phyloP scores from a whole-genome alignment of 2,113 vertebrate genomes.

The Procavia capensis region DNA sequence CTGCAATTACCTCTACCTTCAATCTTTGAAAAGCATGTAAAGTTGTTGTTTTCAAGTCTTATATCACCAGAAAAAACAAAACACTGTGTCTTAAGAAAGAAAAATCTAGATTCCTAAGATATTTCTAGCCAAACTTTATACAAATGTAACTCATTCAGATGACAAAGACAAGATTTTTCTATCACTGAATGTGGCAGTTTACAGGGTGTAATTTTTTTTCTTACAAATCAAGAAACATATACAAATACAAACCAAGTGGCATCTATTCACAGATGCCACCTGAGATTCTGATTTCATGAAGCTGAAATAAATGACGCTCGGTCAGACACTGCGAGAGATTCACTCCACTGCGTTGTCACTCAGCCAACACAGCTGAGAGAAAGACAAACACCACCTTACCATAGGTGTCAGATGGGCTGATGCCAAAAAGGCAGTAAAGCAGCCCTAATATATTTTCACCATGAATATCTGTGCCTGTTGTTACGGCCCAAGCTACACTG shows the following conservation, averaged over 20 bases:
- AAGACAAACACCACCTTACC: background rate
- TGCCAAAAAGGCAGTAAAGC: background rate
- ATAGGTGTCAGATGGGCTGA: background rate
- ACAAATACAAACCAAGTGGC: too few species aligned
- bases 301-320: constrained; percentile 29
- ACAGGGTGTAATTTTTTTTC: background rate
- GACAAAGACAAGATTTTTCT: constrained; percentile 34
- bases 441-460: background rate
- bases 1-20: constrained; percentile 57
- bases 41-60: constrained; percentile 27
- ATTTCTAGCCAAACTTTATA: constrained; percentile 50
- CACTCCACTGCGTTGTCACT: background rate
- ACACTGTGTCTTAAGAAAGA: background rate
- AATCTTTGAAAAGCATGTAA: constrained; percentile 53
- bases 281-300: constrained; percentile 19
- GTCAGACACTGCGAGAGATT: background rate
- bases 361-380: background rate
- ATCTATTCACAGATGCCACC: constrained; percentile 44
- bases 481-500: background rate
- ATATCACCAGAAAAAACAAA: background rate
- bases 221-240: constrained; percentile 53
- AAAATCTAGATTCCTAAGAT: constrained; percentile 33
- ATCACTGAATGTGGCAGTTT: background rate
- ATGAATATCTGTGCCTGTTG: background rate
- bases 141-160: constrained; percentile 55